Base-by-base conservation (phyloP, 2,888 invertebrate species). In the Altica lythri region DNA sequence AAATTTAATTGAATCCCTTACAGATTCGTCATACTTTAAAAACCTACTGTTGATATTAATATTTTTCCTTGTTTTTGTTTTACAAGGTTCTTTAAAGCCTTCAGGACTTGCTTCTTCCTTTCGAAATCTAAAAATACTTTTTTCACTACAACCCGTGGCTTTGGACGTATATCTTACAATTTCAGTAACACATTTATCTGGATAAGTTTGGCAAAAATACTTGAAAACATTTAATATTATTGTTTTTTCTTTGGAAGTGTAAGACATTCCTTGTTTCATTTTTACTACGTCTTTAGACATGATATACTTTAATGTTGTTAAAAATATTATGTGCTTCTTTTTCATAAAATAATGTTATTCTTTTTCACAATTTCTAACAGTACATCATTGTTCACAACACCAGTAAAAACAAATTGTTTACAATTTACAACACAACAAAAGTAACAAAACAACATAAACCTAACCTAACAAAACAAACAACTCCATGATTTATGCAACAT, bases 231-330 rank as follows among this genome's bases (percentile, higher is more conserved):
- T 76, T 29, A 76, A 62, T 47, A 76, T 76, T 22, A 76, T 76
- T 22, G 72, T 75, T 61, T 76, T 76, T 58, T 75, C 76, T 63
- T 75, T 75, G 51, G 72, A 68, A 2, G 75, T 69, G 59, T 76
- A 76, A 4, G 75, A 72, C 76, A 75, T 75, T 25, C 76, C 76
- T 56, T 75, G 75, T 63, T 74, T 75, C 75, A 76, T 76, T 67
- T 75, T 76, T 53, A 73, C 73, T 19, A 75, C 64, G 65, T 74
- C 72, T 51, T 61, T 53, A 59, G 68, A 52, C 59, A 61, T 59
- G n/a, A n/a, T n/a, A n/a, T n/a, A n/a, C n/a, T n/a, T n/a, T n/a
- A n/a, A n/a, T n/a, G n/a, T n/a, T n/a, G n/a, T n/a, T n/a, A n/a
- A n/a, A n/a, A n/a, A n/a, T n/a, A n/a, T n/a, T n/a, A n/a, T n/a